Conservation (phyloP, 2,888 invertebrate species). For the Dasypogon diadema region DNA sequence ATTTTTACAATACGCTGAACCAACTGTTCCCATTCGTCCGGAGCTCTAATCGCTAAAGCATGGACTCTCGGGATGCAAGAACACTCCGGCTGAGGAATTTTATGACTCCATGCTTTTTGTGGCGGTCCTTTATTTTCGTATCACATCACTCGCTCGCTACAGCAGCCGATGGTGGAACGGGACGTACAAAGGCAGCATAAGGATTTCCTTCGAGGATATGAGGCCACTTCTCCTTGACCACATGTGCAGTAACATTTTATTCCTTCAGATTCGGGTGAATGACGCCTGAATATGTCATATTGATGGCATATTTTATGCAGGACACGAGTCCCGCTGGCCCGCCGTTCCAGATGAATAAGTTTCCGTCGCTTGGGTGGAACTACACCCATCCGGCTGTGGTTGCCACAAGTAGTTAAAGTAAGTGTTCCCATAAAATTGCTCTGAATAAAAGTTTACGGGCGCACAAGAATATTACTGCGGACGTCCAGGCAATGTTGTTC, state of each 20-base stretch:
- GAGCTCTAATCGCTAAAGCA: conserved; percentile 44
- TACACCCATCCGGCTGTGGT: neutral
- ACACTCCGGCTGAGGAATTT: conserved; percentile 29
- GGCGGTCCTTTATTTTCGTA: conserved; percentile 26
- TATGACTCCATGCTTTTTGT: conserved; percentile 47
- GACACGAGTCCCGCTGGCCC: conserved; percentile 11
- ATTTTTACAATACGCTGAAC: conserved; percentile 42
- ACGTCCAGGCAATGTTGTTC: too few species aligned
- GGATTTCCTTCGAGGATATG: conserved; percentile 30
- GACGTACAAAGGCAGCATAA: conserved; percentile 12
- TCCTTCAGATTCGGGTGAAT: conserved; percentile 9
- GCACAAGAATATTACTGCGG: too few species aligned
- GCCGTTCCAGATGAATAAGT: neutral
- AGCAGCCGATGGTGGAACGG: neutral
- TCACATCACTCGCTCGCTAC: conserved; percentile 21
- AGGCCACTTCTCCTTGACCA: conserved; percentile 38
- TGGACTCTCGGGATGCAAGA: conserved; percentile 29
- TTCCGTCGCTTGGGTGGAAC: neutral
- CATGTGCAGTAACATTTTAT: conserved; percentile 33
- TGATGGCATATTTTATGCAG: conserved; percentile 47
- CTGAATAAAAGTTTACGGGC: conserved; percentile 27
- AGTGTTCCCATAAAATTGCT: conserved; percentile 6
- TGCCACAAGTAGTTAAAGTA: neutral
- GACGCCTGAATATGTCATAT: conserved; percentile 19
- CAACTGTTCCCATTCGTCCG: conserved; percentile 42